Base-by-base conservation (phyloP, 2,888 invertebrate genomes). In the Nemoura dubitans region DNA sequence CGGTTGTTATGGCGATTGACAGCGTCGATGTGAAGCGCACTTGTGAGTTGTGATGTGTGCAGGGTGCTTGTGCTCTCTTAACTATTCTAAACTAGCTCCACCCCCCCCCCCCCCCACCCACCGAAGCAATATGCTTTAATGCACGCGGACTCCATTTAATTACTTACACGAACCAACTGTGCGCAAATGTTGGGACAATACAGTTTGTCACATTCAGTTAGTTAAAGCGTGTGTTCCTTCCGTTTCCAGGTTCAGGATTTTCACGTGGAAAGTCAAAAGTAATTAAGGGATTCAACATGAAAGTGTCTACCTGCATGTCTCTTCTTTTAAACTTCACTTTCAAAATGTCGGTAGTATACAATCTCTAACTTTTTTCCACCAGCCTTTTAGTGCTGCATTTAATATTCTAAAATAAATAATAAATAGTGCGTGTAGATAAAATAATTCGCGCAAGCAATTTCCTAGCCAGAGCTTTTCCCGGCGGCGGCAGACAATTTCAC, bases 381-480 rank as follows among this genome's bases (percentile, higher is more conserved):
- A 59, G 59, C 21, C 3, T 59, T 59, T 21, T 1, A 59, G 59
- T 10, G 16, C 2, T 14, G 59, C 59, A 36, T 36, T 6, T 36
- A 6, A 36, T 36, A 36, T 36, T 10, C 5, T 10, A 36, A 10
- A 36, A 36, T 59, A 59, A 59, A 59, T 59, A 59, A 59, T 59
- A 81, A 81, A 81, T 81, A 81, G 7, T 81, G 6, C 28, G 27
- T 80, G 80, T 80, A n/a, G 26, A 80, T 28, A 80, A 80, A 5
- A 21, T 81, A 81, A 81, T 30, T 81, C 30, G 28, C 27, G 21
- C 36, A 29, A 81, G 81, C 81, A 81, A 81, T 81, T 81, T 81
- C 81, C 81, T 81, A 14, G 81, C 27, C 6, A 81, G 81, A 81
- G 29, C 7, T 30, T 81, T 81, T 81, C 59, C 59, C 59, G 59